Evolutionary conservation across 2,888 invertebrate species (phyloP).

Genomic region (Coelopa pilipes): DNA sequence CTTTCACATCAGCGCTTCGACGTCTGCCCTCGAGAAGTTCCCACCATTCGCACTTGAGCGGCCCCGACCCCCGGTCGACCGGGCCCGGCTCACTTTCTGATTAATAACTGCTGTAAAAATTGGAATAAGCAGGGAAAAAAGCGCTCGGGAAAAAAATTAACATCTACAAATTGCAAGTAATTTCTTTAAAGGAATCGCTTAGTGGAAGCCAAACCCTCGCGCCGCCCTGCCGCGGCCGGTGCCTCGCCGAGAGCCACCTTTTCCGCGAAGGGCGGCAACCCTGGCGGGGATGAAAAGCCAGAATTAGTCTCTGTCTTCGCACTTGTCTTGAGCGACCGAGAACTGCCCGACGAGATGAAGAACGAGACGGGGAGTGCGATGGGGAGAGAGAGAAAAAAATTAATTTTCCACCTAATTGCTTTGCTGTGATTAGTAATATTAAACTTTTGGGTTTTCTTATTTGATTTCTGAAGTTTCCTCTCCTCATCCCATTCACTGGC

Average conservation of each 20-base stretch:
- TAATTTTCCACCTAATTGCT: constrained; percentile 67
- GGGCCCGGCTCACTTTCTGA: constrained; percentile 50
- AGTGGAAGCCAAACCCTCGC: constrained; percentile 6
- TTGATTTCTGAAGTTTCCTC: constrained; percentile 53
- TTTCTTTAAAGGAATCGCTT: constrained; percentile 51
- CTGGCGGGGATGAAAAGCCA: constrained; percentile 17
- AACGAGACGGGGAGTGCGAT: neutral
- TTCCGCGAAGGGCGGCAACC: constrained; percentile 1
- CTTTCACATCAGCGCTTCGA: no score
- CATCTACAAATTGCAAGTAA: constrained; percentile 64
- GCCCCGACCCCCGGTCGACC: constrained; percentile 13
- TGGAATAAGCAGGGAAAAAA: constrained; percentile 48
- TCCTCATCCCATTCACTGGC: no score
- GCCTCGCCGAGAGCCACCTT: constrained; percentile 14
- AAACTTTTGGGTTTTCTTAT: constrained; percentile 59
- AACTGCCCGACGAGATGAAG: neutral
- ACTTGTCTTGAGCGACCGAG: neutral
- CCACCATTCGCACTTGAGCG: neutral
- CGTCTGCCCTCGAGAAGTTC: neutral
- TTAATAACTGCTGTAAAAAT: constrained; percentile 62
- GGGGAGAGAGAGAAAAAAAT: constrained; percentile 55
- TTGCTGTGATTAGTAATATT: constrained; percentile 66
- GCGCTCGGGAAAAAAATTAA: constrained; percentile 52
- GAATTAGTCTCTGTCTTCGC: constrained; percentile 33
- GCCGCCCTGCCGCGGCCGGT: neutral